Conservation (phyloP, 2,888 invertebrate species). For the Apoda limacodes region DNA sequence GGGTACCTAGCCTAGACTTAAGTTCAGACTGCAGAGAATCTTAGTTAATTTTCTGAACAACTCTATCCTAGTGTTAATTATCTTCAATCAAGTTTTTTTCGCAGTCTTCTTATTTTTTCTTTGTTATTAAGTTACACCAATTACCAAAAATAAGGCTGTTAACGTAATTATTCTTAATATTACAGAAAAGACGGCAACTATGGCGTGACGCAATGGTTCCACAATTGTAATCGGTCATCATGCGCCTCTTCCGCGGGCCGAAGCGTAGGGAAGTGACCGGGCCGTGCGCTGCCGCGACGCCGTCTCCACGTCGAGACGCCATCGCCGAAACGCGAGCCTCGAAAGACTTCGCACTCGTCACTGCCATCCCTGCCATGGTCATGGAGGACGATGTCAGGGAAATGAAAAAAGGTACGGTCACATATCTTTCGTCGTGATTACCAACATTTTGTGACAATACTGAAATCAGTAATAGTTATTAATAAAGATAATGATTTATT, state of each 20-base stretch:
- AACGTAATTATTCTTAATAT: too few species aligned
- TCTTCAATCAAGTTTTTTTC: too few species aligned
- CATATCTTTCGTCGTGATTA: not conserved
- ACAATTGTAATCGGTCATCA: constrained; percentile 68
- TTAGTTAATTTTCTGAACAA: too few species aligned
- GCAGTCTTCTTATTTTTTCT: too few species aligned
- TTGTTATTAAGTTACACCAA: too few species aligned
- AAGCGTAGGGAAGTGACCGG: constrained; percentile 74
- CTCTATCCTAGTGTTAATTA: too few species aligned
- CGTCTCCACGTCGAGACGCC: constrained; percentile 56
- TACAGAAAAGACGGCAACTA: too few species aligned
- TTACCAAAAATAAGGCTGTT: too few species aligned
- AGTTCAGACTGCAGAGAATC: too few species aligned
- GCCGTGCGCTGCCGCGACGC: constrained; percentile 56
- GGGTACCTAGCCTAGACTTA: too few species aligned
- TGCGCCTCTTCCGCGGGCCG: constrained; percentile 75
- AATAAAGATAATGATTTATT: constrained; percentile 22
- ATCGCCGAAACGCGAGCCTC: constrained; percentile 35
- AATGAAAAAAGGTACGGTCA: constrained; percentile 65
- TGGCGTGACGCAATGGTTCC: constrained; percentile 58
- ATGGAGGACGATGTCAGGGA: constrained; percentile 76
- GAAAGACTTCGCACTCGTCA: constrained; percentile 78
- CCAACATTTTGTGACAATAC: not conserved
- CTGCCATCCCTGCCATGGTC: constrained; percentile 81
- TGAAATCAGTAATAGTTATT: not conserved